A percentile compares a stretch with the other conserved stretches of the same genome.
Evolutionary conservation across 1,140 invertebrate species (phyloP).

Genomic region (Drosophila rhopaloa): DNA sequence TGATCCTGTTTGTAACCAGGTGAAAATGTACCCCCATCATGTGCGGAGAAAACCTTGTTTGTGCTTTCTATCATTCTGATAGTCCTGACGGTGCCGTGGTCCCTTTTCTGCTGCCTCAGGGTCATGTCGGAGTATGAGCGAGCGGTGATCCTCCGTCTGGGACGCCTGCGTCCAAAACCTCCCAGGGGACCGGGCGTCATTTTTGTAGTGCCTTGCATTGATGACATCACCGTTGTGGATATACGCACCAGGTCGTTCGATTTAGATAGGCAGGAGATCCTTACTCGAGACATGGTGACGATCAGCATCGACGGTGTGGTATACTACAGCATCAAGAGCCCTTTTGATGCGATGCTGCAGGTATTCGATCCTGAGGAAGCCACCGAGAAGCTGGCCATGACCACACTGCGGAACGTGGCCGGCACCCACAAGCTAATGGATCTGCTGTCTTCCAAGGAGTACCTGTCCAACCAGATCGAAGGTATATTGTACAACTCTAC

Average conservation of each 20-base stretch:
- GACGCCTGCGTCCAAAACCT: slow-evolving; percentile 86
- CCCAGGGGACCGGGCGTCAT: slow-evolving; percentile 91
- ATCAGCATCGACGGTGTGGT: slow-evolving; percentile 96
- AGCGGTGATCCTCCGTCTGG: slow-evolving; percentile 94
- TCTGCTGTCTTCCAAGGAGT: slow-evolving; percentile 90
- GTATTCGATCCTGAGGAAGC: slow-evolving; percentile 91
- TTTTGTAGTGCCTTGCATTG: slow-evolving; percentile 95
- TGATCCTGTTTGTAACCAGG: slow-evolving; percentile 61
- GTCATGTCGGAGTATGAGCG: slow-evolving; percentile 90
- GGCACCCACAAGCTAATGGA: slow-evolving; percentile 94
- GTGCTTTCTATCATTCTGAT: slow-evolving; percentile 90
- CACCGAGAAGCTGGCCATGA: slow-evolving; percentile 93
- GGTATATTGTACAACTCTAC: slow-evolving; percentile 89
- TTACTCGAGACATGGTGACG: slow-evolving; percentile 96
- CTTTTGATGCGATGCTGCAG: slow-evolving; percentile 91
- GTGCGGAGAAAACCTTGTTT: slow-evolving; percentile 91
- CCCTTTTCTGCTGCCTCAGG: slow-evolving; percentile 92
- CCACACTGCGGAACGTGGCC: slow-evolving; percentile 94
- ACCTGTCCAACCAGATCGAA: slow-evolving; percentile 87
- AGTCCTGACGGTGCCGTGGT: slow-evolving; percentile 92
- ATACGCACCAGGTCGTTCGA: slow-evolving; percentile 88
- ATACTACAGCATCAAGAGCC: slow-evolving; percentile 92
- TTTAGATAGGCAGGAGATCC: slow-evolving; percentile 88
- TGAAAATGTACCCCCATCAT: slow-evolving; percentile 85
- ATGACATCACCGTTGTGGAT: slow-evolving; percentile 93